These are phyloP conservation scores for Acomys russatus DNA, from an alignment of 2,797 vertebrate genomes.

Conservation along the genomic window DNA sequence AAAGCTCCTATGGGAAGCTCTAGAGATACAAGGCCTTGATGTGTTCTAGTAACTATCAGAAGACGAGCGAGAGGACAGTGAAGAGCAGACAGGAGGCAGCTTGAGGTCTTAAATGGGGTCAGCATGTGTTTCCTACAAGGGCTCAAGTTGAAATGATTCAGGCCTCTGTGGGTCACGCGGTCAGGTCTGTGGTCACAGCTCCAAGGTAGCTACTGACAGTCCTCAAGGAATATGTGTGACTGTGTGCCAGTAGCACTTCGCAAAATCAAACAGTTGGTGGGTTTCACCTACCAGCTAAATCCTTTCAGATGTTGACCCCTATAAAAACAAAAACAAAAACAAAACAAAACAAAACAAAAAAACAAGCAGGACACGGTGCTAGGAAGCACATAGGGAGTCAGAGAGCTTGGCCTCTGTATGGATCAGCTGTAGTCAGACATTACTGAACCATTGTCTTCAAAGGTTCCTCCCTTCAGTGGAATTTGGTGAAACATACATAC, in stretches of 20 bases:
- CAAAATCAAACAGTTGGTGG: not conserved
- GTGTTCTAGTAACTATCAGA: not conserved
- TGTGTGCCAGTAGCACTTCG: conserved; percentile 39
- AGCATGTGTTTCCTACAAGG: not conserved
- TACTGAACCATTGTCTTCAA: conserved; percentile 31
- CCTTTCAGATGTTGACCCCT: not conserved
- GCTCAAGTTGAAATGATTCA: not conserved
- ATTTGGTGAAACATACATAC: not conserved
- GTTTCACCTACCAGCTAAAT: not conserved
- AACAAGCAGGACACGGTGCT: not conserved
- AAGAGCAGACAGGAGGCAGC: not conserved
- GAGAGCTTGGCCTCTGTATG: conserved; percentile 33
- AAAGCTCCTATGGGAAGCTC: not conserved
- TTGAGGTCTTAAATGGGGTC: not conserved
- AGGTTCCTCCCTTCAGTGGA: not conserved
- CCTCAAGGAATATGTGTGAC: not conserved
- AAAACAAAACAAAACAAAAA: too few relatives aligned
- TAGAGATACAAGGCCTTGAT: not conserved
- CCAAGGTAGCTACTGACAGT: not conserved
- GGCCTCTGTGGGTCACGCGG: not conserved
- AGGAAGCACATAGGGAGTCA: conserved; percentile 20
- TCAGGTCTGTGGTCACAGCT: not conserved
- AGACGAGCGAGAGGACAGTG: not conserved
- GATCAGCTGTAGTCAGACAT: conserved; percentile 38
- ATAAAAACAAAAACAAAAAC: conserved; percentile 55